These are phyloP conservation scores for Pantelozetes paolii DNA, from an alignment of 2,888 invertebrate species.

Conservation along the genomic window DNA sequence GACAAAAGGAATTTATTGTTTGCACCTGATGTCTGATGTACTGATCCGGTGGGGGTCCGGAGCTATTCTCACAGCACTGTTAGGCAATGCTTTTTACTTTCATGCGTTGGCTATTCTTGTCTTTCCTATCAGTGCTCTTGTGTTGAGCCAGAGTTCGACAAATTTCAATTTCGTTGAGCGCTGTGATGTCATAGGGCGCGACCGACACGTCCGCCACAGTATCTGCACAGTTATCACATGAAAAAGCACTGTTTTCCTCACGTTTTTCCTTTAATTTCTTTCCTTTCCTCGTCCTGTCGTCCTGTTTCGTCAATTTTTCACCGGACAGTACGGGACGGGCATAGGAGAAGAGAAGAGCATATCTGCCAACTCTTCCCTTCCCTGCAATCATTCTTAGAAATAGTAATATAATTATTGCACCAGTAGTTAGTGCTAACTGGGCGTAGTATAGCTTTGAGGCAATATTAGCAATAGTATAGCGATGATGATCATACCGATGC, in stretches of 20 bases:
- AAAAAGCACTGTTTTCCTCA: conserved; percentile 23
- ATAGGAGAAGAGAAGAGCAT: background rate
- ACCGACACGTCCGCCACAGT: conserved; percentile 36
- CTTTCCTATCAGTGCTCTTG: conserved; percentile 23
- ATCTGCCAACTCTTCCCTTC: conserved; percentile 33
- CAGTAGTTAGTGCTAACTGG: conserved; percentile 24
- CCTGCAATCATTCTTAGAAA: conserved; percentile 25
- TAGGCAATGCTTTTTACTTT: conserved; percentile 7
- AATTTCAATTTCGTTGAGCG: conserved; percentile 6
- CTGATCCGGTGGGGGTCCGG: conserved; percentile 35
- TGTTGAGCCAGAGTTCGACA: conserved; percentile 29
- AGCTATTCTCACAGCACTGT: conserved; percentile 15
- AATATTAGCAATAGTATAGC: conserved; percentile 17
- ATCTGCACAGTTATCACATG: conserved; percentile 27
- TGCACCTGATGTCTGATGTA: conserved; percentile 22
- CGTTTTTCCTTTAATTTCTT: conserved; percentile 30
- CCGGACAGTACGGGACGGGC: conserved; percentile 35
- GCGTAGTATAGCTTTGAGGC: conserved; percentile 30
- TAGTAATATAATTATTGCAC: background rate
- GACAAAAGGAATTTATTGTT: conserved; percentile 37
- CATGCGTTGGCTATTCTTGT: conserved; percentile 35
- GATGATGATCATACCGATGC: conserved; percentile 33
- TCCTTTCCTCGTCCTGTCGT: conserved; percentile 20
- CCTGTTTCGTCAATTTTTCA: conserved; percentile 28
- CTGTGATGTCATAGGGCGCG: conserved; percentile 30